A percentile compares a stretch with the other conserved stretches of the same genome.
Evolutionary conservation across 92 coral and sea anemone species (phyloP).

Genomic region (Meandrina meandrites): DNA sequence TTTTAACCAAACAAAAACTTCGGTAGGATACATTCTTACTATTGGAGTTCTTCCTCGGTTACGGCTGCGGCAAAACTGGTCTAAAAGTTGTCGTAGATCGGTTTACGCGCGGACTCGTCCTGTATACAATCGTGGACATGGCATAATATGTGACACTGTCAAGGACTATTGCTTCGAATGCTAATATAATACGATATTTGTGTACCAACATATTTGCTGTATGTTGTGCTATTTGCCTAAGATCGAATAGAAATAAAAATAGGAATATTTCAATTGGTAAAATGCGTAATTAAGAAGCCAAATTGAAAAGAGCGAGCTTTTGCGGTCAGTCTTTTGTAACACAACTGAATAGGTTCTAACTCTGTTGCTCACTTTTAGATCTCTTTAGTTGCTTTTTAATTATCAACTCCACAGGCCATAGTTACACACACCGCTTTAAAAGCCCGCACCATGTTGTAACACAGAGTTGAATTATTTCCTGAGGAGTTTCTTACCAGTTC

Average conservation of each 20-base stretch:
- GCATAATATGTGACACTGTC: slow-evolving; percentile 1
- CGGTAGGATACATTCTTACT: slow-evolving; percentile 36
- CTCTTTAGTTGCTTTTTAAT: slow-evolving; percentile 32
- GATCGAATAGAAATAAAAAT: slow-evolving; percentile 15
- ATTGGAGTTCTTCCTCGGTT: slow-evolving; percentile 33
- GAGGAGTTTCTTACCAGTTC: slow-evolving; percentile 11
- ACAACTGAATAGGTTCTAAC: not conserved
- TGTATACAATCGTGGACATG: not conserved
- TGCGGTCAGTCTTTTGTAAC: slow-evolving; percentile 9
- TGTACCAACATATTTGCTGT: slow-evolving; percentile 29
- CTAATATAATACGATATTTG: slow-evolving; percentile 36
- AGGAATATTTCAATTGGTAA: slow-evolving; percentile 5
- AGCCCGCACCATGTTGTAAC: slow-evolving; percentile 7
- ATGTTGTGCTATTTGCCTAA: slow-evolving; percentile 32
- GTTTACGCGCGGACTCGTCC: slow-evolving; percentile 9
- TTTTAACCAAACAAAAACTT: slow-evolving; percentile 55
- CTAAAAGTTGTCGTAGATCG: slow-evolving; percentile 4
- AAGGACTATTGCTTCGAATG: slow-evolving; percentile 32
- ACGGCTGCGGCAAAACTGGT: slow-evolving; percentile 7
- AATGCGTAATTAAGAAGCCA: slow-evolving; percentile 9
- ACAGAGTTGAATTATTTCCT: not conserved
- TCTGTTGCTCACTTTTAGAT: slow-evolving; percentile 26
- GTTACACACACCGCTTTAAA: slow-evolving; percentile 16
- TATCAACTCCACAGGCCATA: slow-evolving; percentile 31
- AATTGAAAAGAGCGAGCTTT: slow-evolving; percentile 3